Conservation (phyloP, 1,140 invertebrate species). For the Aradophagus sp. region DNA sequence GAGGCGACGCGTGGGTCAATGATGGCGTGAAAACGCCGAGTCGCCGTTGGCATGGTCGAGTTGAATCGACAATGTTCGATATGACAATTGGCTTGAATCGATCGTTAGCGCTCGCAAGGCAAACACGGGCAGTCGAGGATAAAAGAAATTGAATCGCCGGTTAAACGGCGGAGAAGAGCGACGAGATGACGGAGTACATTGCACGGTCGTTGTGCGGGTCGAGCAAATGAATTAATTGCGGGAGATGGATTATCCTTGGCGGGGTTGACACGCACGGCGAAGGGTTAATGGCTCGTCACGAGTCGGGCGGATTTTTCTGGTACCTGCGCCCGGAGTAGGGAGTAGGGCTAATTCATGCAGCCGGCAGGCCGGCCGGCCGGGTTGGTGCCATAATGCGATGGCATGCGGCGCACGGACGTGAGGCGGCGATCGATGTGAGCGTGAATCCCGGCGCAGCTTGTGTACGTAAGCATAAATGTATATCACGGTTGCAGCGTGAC, state of each 20-base stretch:
- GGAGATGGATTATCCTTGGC: slow-evolving; percentile 36
- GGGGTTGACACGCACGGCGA: slow-evolving; percentile 54
- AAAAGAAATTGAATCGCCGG: slow-evolving; percentile 13
- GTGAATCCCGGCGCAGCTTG: slow-evolving; percentile 42
- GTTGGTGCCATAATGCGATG: no score
- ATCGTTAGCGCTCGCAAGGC: slow-evolving; percentile 16
- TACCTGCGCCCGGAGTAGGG: no score
- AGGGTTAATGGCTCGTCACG: slow-evolving; percentile 60
- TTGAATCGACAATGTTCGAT: no score
- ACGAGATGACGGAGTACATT: slow-evolving; percentile 42
- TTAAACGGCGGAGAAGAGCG: slow-evolving; percentile 36
- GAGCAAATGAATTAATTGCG: slow-evolving; percentile 52
- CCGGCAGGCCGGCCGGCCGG: no score
- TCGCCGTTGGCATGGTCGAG: no score
- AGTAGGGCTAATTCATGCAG: slow-evolving; percentile 30
- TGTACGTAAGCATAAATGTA: slow-evolving; percentile 62
- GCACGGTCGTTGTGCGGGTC: slow-evolving; percentile 33
- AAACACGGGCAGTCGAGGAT: no score
- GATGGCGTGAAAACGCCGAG: no score
- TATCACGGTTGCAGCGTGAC: slow-evolving; percentile 58
- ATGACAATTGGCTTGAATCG: slow-evolving; percentile 21
- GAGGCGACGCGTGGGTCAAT: no score
- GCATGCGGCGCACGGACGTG: not conserved
- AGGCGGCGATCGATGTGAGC: slow-evolving; percentile 21
- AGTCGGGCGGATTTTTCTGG: slow-evolving; percentile 22